phyloP scores from a whole-genome alignment of 92 coral and sea anemone species.

The Zoanthus gigantus region DNA sequence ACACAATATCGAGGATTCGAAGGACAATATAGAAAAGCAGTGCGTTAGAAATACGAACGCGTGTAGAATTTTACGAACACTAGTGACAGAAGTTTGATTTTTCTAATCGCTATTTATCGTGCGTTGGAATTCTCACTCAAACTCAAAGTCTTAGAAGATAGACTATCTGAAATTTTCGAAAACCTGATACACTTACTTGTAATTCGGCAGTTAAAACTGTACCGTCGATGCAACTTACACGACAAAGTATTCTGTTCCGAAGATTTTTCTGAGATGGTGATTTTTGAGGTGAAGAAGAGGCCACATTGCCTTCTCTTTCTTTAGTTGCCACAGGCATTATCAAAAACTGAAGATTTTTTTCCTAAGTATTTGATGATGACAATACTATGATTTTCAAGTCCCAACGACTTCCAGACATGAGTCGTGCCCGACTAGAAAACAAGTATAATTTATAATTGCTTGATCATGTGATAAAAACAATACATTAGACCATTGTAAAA shows the following conservation, averaged over 20 bases:
- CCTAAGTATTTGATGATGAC: not conserved
- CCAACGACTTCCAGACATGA: constrained; percentile 31
- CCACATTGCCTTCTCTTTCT: constrained; percentile 61
- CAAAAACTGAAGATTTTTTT: not conserved
- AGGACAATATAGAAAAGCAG: not conserved
- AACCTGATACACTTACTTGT: constrained; percentile 66
- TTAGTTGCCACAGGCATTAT: constrained; percentile 78
- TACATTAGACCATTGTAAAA: not conserved
- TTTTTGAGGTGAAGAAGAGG: constrained; percentile 68
- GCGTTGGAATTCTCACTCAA: not conserved
- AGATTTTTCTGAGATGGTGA: constrained; percentile 71
- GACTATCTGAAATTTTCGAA: not conserved
- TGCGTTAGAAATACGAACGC: not conserved
- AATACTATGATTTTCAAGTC: constrained; percentile 8
- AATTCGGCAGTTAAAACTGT: constrained; percentile 85
- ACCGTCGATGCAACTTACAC: constrained; percentile 90
- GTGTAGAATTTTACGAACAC: not conserved
- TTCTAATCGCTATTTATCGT: not conserved
- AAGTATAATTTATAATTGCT: not conserved
- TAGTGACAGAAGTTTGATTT: not conserved
- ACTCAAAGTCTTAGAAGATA: not conserved
- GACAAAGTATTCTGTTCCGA: constrained; percentile 86
- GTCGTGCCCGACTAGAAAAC: not conserved
- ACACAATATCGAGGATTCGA: not conserved
- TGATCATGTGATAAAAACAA: constrained; percentile 44